These are phyloP conservation scores for Caenorhabditis wallacei DNA, from an alignment of 2,888 invertebrate species.

Conservation along the genomic window DNA sequence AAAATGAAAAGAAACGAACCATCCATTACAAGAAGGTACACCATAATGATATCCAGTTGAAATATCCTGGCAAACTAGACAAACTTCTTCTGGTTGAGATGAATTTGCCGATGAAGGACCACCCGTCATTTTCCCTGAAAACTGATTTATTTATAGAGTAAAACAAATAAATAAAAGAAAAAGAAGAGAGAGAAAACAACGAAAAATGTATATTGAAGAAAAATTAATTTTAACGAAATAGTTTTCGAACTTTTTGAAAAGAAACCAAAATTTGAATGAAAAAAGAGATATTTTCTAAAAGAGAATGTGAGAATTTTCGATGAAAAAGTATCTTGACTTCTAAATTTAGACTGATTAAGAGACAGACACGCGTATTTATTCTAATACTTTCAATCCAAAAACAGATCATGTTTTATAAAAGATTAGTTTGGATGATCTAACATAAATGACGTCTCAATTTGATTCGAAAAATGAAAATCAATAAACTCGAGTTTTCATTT, in stretches of 20 bases:
- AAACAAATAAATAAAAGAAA: not conserved
- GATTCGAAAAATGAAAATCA: constrained; percentile 2
- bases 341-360: no score
- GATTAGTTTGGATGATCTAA: constrained; percentile 15
- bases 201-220: no score
- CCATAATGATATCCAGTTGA: constrained; percentile 82
- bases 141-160: no score
- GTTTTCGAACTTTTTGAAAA: no score
- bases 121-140: constrained; percentile 44
- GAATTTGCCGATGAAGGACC: constrained; percentile 52
- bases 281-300: no score
- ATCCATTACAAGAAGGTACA: constrained; percentile 81
- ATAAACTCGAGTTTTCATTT: not conserved
- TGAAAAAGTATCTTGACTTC: no score
- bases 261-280: no score
- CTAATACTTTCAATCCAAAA: no score
- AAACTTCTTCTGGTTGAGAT: constrained; percentile 75
- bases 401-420: not conserved
- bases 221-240: no score
- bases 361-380: no score
- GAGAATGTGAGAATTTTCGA: no score
- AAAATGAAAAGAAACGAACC: no score
- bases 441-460: constrained; percentile 8
- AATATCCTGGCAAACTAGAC: constrained; percentile 79
- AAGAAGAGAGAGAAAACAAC: not conserved